A percentile compares a stretch with the other conserved stretches of the same genome.
Evolutionary conservation across 2,113 vertebrate genomes (phyloP).

Genomic region (Hyperopisus bebe): DNA sequence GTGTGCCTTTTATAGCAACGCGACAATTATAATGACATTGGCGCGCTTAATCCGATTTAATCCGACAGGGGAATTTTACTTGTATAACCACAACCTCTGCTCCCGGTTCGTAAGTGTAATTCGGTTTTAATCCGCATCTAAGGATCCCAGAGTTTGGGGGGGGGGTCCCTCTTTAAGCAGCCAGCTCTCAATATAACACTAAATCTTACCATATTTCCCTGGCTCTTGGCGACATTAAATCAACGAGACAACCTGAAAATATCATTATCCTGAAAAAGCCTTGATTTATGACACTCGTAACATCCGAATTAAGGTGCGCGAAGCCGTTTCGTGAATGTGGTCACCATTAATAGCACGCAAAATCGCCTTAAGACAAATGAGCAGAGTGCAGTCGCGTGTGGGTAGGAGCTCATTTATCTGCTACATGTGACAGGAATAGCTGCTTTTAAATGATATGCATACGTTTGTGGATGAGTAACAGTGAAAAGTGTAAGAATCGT

Average conservation of each 20-base stretch:
- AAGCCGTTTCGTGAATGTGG: neutral
- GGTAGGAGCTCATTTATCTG: neutral
- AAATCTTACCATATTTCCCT: neutral
- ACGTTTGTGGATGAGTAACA: neutral
- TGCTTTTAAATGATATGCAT: neutral
- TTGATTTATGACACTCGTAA: neutral
- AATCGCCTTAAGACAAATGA: neutral
- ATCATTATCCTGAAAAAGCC: neutral
- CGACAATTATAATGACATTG: conserved; percentile 55
- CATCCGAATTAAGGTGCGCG: neutral
- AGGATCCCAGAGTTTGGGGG: conserved; percentile 45
- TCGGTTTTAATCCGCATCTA: conserved; percentile 62
- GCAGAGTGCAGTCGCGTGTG: neutral
- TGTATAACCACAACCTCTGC: conserved; percentile 53
- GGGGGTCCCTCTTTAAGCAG: neutral
- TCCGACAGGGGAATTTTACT: conserved; percentile 47
- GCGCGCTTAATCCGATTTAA: conserved; percentile 59
- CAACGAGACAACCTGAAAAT: neutral
- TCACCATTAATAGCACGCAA: neutral
- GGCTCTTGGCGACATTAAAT: neutral
- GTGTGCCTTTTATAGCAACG: neutral
- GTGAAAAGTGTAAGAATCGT: neutral
- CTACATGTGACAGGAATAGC: neutral
- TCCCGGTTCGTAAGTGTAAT: conserved; percentile 37
- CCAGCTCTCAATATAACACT: neutral